Base-by-base conservation (phyloP, 1,140 invertebrate genomes). In the Hylaeus volcanicus region DNA sequence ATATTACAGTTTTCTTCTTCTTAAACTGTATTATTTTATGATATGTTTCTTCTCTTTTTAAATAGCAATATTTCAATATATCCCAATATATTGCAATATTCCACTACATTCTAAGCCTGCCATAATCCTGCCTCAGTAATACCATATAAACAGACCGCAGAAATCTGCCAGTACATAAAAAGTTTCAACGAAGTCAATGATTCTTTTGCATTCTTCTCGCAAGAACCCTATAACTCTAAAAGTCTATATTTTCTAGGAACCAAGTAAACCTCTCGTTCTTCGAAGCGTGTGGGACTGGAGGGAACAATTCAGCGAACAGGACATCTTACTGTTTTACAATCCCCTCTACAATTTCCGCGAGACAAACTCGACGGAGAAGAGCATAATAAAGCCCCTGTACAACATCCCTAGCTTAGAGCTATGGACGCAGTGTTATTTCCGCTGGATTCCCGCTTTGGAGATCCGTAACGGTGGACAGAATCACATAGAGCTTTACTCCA, bases 371-470 rank as follows among this genome's bases (percentile, higher is more conserved):
- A 87, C 74, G 86, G 88, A 61, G 56, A 86, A 41, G 60, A 85
- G 58, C 74, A 85, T 64, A 87, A 72, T 96, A 56, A 88, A 93
- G 78, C 95, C 96, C 1, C 90, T 94, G 15, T 93, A 93, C 53
- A 90, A 91, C 37, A 92, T 97, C 61, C 91, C 95, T 6, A 93
- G 91, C 82, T 91, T 98, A 79, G 95, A 97, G 69, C 90, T 98
- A n/a, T 99, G 98, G 98, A 94, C 95, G 65, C 97, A 97, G 89
- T 98, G 97, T 93, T 99, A 98, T 93, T 96, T 97, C 85, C 95
- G 98, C 2, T 98, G 97, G 97, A 94, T 98, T 88, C 95, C 96
- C 5, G 95, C 97, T 12, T 94, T 98, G 1, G 97, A 98, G 90
- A 97, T 98, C 65, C 94, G 95, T 5, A 96, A 95, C 76, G 97